Evolutionary conservation across 2,888 invertebrate genomes (phyloP).

Genomic region (Plutella xylostella): DNA sequence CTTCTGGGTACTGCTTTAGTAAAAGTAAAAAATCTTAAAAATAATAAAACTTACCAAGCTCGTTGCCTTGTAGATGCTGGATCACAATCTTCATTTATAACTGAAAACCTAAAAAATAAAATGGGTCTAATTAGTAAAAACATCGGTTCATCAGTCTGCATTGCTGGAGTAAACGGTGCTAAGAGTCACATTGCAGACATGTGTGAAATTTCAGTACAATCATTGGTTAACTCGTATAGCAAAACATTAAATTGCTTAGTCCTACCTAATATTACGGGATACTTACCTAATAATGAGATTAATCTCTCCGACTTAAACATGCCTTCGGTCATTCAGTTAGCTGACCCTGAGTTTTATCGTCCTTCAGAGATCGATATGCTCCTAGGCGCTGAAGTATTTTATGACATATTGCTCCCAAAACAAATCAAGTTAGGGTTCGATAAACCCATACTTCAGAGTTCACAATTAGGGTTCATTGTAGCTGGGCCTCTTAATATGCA

Average conservation of each 20-base stretch:
- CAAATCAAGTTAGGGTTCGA: not conserved
- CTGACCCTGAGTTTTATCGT: too few relatives aligned
- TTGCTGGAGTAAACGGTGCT: slow-evolving; percentile 10
- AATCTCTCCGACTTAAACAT: too few relatives aligned
- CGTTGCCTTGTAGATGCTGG: slow-evolving; percentile 6
- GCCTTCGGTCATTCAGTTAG: too few relatives aligned
- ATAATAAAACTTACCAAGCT: slow-evolving; percentile 7
- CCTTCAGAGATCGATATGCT: not conserved
- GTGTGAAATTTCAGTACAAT: slow-evolving; percentile 6
- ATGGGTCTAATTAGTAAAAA: not conserved
- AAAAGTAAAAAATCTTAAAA: slow-evolving; percentile 9
- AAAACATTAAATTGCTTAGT: slow-evolving; percentile 8
- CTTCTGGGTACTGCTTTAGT: slow-evolving; percentile 11
- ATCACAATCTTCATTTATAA: slow-evolving; percentile 3
- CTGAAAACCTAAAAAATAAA: slow-evolving; percentile 5
- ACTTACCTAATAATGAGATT: too few relatives aligned
- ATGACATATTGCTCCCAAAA: not conserved
- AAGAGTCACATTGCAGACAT: slow-evolving; percentile 7
- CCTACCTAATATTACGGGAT: too few relatives aligned
- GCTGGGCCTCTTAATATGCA: too few relatives aligned
- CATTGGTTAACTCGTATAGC: not conserved
- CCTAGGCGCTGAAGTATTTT: slow-evolving; percentile 1
- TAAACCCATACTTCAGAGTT: too few relatives aligned
- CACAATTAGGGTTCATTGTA: slow-evolving; percentile 14
- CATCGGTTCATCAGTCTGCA: slow-evolving; percentile 3